These are phyloP conservation scores for Tenebrio molitor DNA, from an alignment of 1,140 invertebrate species.

Conservation along the genomic window DNA sequence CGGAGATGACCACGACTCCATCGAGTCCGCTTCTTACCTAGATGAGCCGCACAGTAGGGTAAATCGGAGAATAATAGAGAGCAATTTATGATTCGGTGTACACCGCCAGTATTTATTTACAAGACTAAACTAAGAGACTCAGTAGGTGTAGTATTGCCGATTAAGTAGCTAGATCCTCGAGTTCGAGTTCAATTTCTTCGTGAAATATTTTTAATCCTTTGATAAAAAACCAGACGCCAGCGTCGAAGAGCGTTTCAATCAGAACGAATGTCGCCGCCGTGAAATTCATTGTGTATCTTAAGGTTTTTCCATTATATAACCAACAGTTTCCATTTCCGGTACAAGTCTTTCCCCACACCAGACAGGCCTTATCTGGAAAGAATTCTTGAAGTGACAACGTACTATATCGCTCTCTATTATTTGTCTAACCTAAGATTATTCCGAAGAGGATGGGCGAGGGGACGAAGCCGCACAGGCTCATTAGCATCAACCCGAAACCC, in stretches of 20 bases:
- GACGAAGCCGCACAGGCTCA: conserved; percentile 79
- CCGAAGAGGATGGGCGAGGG: conserved; percentile 82
- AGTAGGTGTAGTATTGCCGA: neutral
- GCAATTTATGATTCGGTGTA: conserved; percentile 27
- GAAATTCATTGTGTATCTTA: conserved; percentile 78
- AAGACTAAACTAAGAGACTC: conserved; percentile 20
- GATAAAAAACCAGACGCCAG: conserved; percentile 77
- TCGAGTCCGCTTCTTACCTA: conserved; percentile 34
- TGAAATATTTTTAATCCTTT: conserved; percentile 81
- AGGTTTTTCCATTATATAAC: conserved; percentile 76
- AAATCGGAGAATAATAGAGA: conserved; percentile 28
- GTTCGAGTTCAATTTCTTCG: conserved; percentile 71
- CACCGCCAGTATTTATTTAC: conserved; percentile 29
- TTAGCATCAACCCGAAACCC: conserved; percentile 76
- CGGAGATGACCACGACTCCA: conserved; percentile 55
- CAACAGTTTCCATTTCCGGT: conserved; percentile 80
- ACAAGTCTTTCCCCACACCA: conserved; percentile 83
- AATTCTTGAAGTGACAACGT: conserved; percentile 44
- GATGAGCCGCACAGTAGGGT: neutral
- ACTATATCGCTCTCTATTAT: conserved; percentile 41
- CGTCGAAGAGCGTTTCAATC: conserved; percentile 76
- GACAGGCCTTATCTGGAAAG: conserved; percentile 74
- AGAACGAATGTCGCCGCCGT: conserved; percentile 76
- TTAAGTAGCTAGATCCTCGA: conserved; percentile 50
- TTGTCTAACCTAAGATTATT: conserved; percentile 74